phyloP scores from a whole-genome alignment of 2,888 invertebrate genomes.

The Boloria euphrosyne region DNA sequence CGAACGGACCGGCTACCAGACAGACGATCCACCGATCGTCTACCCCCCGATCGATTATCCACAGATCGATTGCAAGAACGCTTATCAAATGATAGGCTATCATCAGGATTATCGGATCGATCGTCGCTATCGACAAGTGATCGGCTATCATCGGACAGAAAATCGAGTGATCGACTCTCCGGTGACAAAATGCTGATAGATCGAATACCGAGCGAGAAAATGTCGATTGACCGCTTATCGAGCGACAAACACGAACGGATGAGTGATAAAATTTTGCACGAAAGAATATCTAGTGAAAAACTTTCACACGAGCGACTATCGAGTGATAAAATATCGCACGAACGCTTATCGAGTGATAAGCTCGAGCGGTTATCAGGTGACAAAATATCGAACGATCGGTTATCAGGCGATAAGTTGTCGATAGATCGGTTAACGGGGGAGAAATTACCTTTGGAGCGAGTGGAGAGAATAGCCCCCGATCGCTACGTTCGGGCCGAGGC shows the following conservation, averaged over 20 bases:
- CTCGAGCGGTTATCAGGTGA: constrained; percentile 44
- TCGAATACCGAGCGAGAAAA: constrained; percentile 42
- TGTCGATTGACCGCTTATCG: constrained; percentile 42
- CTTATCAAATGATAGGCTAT: constrained; percentile 40
- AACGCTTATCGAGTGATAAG: constrained; percentile 22
- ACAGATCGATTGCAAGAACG: constrained; percentile 43
- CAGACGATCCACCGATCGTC: constrained; percentile 36
- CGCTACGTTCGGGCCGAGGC: constrained; percentile 69
- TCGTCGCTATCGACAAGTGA: constrained; percentile 42
- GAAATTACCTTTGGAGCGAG: constrained; percentile 50
- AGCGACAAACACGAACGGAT: constrained; percentile 40
- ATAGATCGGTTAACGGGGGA: constrained; percentile 50
- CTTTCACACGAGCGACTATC: constrained; percentile 44
- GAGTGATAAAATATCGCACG: constrained; percentile 47
- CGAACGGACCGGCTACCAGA: constrained; percentile 44
- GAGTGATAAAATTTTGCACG: constrained; percentile 51
- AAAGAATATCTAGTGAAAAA: constrained; percentile 48
- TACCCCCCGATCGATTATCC: constrained; percentile 40
- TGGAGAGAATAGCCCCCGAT: constrained; percentile 48
- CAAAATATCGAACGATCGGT: constrained; percentile 40
- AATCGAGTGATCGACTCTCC: constrained; percentile 41
- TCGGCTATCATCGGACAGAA: constrained; percentile 39
- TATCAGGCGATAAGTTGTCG: constrained; percentile 54
- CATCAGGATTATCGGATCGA: constrained; percentile 49
- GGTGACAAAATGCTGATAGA: constrained; percentile 42